Conservation (phyloP, 1,140 invertebrate genomes). For the Ceratina calcarata region DNA sequence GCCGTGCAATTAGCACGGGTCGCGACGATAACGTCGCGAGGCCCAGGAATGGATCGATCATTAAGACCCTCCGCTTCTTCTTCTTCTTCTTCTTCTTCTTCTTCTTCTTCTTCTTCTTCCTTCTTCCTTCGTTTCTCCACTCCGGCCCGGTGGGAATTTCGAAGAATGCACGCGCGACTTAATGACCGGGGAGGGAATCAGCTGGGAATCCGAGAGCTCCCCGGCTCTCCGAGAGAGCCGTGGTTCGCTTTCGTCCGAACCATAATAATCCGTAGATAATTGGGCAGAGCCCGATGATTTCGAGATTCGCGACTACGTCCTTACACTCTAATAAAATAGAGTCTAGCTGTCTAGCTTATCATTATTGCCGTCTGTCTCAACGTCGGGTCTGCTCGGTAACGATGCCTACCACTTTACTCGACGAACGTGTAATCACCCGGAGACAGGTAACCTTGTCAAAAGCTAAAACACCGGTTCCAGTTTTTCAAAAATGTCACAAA, state of each 20-base stretch:
- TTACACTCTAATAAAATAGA: not conserved
- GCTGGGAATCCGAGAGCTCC: not conserved
- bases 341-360: not conserved
- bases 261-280: slow-evolving; percentile 18
- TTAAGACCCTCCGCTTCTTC: slow-evolving; percentile 30
- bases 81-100: too few relatives aligned
- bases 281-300: not conserved
- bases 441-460: too few relatives aligned
- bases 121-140: not conserved
- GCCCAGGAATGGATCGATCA: slow-evolving; percentile 44
- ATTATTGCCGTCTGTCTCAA: not conserved
- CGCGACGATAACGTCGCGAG: slow-evolving; percentile 61
- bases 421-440: too few relatives aligned
- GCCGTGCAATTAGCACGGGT: slow-evolving; percentile 68
- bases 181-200: slow-evolving; percentile 1
- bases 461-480: too few relatives aligned
- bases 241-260: not conserved
- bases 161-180: slow-evolving; percentile 1
- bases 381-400: too few relatives aligned
- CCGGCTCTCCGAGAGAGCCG: not conserved
- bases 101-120: not conserved
- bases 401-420: too few relatives aligned
- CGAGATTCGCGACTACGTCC: not conserved
- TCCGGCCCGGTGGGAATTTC: slow-evolving; percentile 1
- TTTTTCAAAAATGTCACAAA: not conserved